Percentiles rank a stretch among this genome's conserved stretches.
Evolutionary conservation across 2,888 invertebrate genomes (phyloP).

Genomic region (Ophraella communa): DNA sequence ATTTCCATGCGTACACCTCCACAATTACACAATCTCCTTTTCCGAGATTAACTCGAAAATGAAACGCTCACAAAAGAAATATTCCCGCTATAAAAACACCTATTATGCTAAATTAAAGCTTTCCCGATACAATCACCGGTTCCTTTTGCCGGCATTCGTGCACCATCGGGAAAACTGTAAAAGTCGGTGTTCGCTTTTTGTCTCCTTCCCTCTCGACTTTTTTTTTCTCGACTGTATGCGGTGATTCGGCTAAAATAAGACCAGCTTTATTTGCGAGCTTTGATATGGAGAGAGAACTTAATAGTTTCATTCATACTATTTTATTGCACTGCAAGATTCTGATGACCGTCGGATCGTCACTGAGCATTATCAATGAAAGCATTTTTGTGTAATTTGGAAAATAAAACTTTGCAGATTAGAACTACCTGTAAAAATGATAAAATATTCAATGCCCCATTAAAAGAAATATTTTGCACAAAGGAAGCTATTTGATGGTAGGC

Average conservation of each 20-base stretch:
- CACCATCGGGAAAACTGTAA: slow-evolving; percentile 7
- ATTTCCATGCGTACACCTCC: slow-evolving; percentile 36
- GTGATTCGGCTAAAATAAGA: slow-evolving; percentile 11
- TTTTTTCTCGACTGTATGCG: slow-evolving; percentile 1
- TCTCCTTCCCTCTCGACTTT: neutral
- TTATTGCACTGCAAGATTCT: too few species aligned
- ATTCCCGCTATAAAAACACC: slow-evolving; percentile 40
- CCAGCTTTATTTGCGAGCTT: slow-evolving; percentile 15
- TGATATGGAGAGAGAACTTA: slow-evolving; percentile 1
- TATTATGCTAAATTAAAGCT: slow-evolving; percentile 44
- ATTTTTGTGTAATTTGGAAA: too few species aligned
- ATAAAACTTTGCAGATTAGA: too few species aligned
- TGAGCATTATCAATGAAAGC: too few species aligned
- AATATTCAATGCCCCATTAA: too few species aligned
- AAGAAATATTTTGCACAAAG: too few species aligned
- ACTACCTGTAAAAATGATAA: too few species aligned
- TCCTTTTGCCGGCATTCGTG: slow-evolving; percentile 21
- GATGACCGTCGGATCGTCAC: too few species aligned
- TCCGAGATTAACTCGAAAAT: slow-evolving; percentile 42
- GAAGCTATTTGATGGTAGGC: too few species aligned
- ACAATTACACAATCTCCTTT: slow-evolving; percentile 40
- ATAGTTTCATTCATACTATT: too few species aligned
- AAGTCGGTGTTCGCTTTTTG: slow-evolving; percentile 12
- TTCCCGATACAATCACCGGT: slow-evolving; percentile 31
- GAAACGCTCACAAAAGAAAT: slow-evolving; percentile 40